A percentile compares a stretch with the other conserved stretches of the same genome.
Conservation (phyloP, 2,888 invertebrate genomes). For the Acheta domesticus region DNA sequence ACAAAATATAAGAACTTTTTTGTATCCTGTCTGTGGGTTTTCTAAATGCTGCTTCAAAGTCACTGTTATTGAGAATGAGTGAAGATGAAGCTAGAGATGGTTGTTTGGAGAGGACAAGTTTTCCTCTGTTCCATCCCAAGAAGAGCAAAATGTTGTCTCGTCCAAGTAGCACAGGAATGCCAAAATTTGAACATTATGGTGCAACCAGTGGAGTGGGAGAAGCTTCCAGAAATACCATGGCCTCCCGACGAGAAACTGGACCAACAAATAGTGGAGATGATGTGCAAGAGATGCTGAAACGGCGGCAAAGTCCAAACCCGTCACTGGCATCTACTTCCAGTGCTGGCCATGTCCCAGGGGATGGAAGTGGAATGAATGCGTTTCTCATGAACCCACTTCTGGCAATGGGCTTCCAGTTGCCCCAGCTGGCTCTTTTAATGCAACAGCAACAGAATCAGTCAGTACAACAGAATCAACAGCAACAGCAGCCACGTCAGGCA, state of each 20-base stretch:
- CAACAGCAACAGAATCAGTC: conserved; percentile 30
- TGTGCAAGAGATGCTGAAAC: background rate
- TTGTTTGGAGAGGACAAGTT: conserved; percentile 33
- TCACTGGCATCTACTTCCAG: background rate
- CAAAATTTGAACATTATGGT: background rate
- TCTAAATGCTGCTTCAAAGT: conserved; percentile 20
- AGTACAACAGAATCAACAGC: conserved; percentile 24
- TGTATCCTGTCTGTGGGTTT: conserved; percentile 18
- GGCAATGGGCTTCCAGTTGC: conserved; percentile 33
- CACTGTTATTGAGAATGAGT: conserved; percentile 34
- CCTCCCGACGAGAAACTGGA: background rate
- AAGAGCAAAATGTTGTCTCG: conserved; percentile 31
- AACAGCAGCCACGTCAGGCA: conserved; percentile 11
- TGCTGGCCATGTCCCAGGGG: background rate
- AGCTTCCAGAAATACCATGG: background rate
- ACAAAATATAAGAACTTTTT: background rate
- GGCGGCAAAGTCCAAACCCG: background rate
- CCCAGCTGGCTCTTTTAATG: conserved; percentile 33
- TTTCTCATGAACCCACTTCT: conserved; percentile 33
- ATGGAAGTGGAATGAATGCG: conserved; percentile 18
- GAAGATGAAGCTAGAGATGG: conserved; percentile 33
- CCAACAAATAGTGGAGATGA: background rate
- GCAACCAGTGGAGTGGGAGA: conserved; percentile 21
- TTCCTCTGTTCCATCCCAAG: conserved; percentile 34
- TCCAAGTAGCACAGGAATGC: conserved; percentile 19